These are phyloP conservation scores for Hemicordylus capensis DNA, from an alignment of 2,113 vertebrate genomes.

Conservation along the genomic window DNA sequence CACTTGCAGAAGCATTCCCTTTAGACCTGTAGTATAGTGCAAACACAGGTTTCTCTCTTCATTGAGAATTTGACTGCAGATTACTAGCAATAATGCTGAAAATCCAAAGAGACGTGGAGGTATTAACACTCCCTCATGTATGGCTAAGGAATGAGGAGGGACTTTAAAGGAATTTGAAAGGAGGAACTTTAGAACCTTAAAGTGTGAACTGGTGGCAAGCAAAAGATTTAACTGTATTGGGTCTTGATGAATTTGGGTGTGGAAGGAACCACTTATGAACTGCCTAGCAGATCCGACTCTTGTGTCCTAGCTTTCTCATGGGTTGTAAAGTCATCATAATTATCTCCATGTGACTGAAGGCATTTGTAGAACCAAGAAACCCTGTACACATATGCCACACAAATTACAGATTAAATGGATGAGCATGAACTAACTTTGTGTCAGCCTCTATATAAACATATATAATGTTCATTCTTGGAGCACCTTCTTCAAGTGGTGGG, in stretches of 20 bases:
- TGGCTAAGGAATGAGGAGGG: too few species aligned
- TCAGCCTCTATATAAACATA: not conserved
- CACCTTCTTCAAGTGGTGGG: not conserved
- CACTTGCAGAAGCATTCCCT: not conserved
- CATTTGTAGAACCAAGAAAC: not conserved
- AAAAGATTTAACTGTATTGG: constrained; percentile 15
- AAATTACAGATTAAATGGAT: constrained; percentile 43
- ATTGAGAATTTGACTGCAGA: not conserved
- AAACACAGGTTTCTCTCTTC: not conserved
- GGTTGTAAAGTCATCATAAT: constrained; percentile 2
- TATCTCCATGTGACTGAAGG: not conserved
- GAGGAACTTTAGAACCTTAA: not conserved
- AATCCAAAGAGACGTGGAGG: too few species aligned
- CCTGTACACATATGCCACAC: constrained; percentile 19
- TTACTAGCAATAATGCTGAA: not conserved
- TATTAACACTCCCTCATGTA: not conserved
- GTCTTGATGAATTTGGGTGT: not conserved
- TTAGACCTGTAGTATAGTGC: not conserved
- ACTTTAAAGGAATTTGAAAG: too few species aligned
- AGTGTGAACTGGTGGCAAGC: not conserved
- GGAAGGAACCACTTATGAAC: not conserved
- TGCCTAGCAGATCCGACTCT: constrained; percentile 1
- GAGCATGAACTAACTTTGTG: constrained; percentile 42
- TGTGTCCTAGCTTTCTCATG: not conserved
- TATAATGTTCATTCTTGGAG: not conserved